phyloP scores from a whole-genome alignment of 2,888 invertebrate species.

The Horisme vitalbata region DNA sequence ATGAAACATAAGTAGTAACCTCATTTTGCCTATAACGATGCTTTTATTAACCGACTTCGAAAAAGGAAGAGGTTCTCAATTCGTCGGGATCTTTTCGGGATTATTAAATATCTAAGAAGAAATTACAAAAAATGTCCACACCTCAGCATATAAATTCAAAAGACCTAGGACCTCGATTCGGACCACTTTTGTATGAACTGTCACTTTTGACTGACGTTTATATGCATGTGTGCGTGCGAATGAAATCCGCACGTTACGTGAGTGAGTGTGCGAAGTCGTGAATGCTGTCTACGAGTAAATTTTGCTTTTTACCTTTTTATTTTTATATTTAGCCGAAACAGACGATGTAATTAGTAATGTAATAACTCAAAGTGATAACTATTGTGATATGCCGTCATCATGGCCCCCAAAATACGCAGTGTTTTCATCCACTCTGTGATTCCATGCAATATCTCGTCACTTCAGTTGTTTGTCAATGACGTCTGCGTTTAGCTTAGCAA shows the following conservation, averaged over 20 bases:
- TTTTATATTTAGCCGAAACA: slow-evolving; percentile 75
- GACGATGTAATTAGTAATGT: slow-evolving; percentile 70
- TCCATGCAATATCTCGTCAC: slow-evolving; percentile 79
- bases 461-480: slow-evolving; percentile 83
- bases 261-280: slow-evolving; percentile 80
- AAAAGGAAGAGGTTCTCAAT: no score
- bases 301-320: slow-evolving; percentile 81
- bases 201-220: slow-evolving; percentile 54
- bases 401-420: slow-evolving; percentile 70
- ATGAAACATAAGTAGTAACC: no score
- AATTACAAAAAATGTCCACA: no score
- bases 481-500: slow-evolving; percentile 82
- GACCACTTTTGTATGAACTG: slow-evolving; percentile 53
- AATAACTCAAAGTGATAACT: slow-evolving; percentile 75
- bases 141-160: no score
- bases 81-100: no score
- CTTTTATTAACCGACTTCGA: no score
- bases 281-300: slow-evolving; percentile 75
- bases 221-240: slow-evolving; percentile 53
- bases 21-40: no score
- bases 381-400: slow-evolving; percentile 74
- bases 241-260: slow-evolving; percentile 74
- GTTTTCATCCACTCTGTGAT: slow-evolving; percentile 77
- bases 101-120: no score
- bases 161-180: slow-evolving; percentile 16